A percentile compares a stretch with the other conserved stretches of the same genome.
Conservation (phyloP, 1,140 invertebrate genomes). For the Saxidomus purpurata region DNA sequence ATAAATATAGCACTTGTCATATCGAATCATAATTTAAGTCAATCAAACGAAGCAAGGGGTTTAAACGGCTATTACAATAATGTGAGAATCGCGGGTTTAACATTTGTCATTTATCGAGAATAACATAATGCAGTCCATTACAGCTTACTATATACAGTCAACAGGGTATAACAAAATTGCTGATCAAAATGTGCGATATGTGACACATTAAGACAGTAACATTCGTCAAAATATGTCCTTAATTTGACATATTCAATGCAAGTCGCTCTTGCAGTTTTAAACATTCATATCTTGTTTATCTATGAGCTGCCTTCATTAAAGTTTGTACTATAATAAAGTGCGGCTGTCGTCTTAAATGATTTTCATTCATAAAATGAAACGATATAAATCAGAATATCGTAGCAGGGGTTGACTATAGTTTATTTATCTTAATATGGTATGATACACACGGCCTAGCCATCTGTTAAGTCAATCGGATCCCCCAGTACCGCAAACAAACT, state of each 20-base stretch:
- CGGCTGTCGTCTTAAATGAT: not conserved
- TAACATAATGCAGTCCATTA: conserved; percentile 21
- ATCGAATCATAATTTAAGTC: conserved; percentile 6
- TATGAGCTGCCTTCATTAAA: not conserved
- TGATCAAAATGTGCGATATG: not conserved
- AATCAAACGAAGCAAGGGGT: conserved; percentile 36
- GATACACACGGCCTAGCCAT: not conserved
- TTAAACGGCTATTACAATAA: not conserved
- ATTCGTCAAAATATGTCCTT: conserved; percentile 27
- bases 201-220: not conserved
- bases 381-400: conserved; percentile 27
- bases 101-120: conserved; percentile 30
- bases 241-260: conserved; percentile 37
- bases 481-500: not conserved
- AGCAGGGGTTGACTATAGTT: conserved; percentile 22
- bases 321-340: conserved; percentile 3
- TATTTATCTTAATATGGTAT: not conserved
- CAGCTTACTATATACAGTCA: not conserved
- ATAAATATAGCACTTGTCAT: conserved; percentile 21
- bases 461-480: conserved; percentile 20
- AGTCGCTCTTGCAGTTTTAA: conserved; percentile 1
- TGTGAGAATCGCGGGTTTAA: conserved; percentile 12
- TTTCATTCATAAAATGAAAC: conserved; percentile 19
- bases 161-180: not conserved
- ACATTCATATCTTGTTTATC: not conserved